Evolutionary conservation across 1,140 invertebrate species (phyloP), one percentile per base, ranked within the genome.

Genomic region (Heliothis subflexa): DNA sequence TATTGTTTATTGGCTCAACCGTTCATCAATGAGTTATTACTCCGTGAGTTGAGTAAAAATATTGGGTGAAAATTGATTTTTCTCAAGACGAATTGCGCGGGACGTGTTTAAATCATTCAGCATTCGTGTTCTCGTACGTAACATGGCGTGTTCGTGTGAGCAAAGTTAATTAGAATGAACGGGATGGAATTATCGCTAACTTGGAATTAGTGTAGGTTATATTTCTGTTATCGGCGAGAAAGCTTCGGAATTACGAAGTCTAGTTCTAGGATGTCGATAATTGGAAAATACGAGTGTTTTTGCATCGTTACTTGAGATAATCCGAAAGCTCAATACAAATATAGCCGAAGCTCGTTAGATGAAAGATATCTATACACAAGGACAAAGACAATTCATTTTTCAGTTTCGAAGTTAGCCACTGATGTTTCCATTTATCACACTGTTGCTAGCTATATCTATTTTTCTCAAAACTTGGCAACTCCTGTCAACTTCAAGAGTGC

Each of bases 31-130:
- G 83, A 90, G 80, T 91, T 93, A 90, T 87, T 83, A 83, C 84
- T 74, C 81, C 70, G 86, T 28, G 86, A 88, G 81, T 78, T 76
- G 68, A 68, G 79, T 82, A 84, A 90, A 92, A 85, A 87, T 87
- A 88, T 86, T 83, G 80, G 81, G 86, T 85, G 87, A 89, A 93
- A 91, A 92, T 90, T 91, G 86, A 92, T 90, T 89, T 90, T 85
- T 79, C 73, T 79, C 74, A 66, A 76, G 80, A 77, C 70, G 78
- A 68, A 78, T 79, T 50, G 76, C 54, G 13, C 9, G 25, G 21
- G 59, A 33, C 73, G 55, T 13, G 59, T 47, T 75, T 62, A 50
- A 61, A 75, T 50, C 59, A 73, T 21, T 14, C 28, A 45, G 33
- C 33, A 40, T 40, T 9, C 49, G 14, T 12, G 18, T 52, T 40